These are phyloP conservation scores for Drosophila ustulata DNA, from an alignment of 2,888 invertebrate species.

Conservation along the genomic window DNA sequence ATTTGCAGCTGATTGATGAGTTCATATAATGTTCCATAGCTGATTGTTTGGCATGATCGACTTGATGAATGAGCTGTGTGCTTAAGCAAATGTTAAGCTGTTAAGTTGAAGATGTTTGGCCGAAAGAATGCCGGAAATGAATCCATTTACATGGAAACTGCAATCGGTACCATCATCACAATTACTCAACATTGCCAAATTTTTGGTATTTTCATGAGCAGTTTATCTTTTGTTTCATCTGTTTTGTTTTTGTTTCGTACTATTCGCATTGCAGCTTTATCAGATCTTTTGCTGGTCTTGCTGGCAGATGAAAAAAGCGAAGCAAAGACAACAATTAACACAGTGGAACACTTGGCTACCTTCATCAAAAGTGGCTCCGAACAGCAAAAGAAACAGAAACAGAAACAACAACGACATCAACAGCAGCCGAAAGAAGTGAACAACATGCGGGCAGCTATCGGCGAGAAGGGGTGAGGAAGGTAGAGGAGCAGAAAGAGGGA, in stretches of 20 bases:
- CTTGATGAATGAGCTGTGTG: background rate
- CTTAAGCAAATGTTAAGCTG: conserved; percentile 1
- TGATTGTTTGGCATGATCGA: background rate
- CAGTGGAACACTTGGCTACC: conserved; percentile 63
- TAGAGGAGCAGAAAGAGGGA: background rate
- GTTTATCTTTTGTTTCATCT: conserved; percentile 21
- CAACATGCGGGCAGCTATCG: conserved; percentile 51
- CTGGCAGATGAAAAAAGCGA: conserved; percentile 34
- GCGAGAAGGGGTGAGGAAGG: background rate
- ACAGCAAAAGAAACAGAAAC: conserved; percentile 29
- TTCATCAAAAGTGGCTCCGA: conserved; percentile 49
- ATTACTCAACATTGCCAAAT: conserved; percentile 44
- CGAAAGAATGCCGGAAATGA: conserved; percentile 44
- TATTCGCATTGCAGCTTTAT: conserved; percentile 41
- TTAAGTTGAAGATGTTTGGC: conserved; percentile 7
- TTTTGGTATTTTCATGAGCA: conserved; percentile 8
- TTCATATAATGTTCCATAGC: background rate
- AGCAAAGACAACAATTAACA: conserved; percentile 70
- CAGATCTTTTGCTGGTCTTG: conserved; percentile 37
- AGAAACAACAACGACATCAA: conserved; percentile 18
- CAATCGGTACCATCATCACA: conserved; percentile 41
- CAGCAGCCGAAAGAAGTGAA: conserved; percentile 30
- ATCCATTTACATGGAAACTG: conserved; percentile 29
- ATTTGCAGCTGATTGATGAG: background rate
- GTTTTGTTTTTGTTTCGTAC: conserved; percentile 10